These are phyloP conservation scores for Thamnophis elegans DNA, from an alignment of 2,797 vertebrate genomes.

Conservation along the genomic window DNA sequence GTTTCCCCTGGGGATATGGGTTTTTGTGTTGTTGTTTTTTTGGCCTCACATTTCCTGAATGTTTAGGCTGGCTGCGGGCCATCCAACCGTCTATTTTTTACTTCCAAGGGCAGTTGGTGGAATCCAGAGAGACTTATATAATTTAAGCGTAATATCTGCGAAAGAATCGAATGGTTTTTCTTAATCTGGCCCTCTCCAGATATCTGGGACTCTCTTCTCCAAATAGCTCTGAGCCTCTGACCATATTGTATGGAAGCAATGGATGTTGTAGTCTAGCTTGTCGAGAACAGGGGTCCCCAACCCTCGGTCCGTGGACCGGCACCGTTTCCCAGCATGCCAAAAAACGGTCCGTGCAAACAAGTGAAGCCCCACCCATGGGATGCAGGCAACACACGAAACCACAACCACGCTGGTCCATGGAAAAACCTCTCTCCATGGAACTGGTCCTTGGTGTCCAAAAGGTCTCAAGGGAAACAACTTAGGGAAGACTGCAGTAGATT, in stretches of 20 bases:
- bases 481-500: not conserved
- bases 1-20: not conserved
- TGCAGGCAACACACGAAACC: too few species aligned
- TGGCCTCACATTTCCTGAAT: not conserved
- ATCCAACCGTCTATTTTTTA: not conserved
- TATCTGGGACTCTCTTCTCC: not conserved
- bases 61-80: not conserved
- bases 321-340: not conserved
- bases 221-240: too few species aligned
- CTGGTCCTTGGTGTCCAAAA: not conserved
- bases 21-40: too few species aligned
- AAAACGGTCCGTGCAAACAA: not conserved
- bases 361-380: too few species aligned
- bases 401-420: not conserved
- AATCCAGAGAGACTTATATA: not conserved
- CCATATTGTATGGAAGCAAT: not conserved
- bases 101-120: not conserved
- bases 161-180: not conserved
- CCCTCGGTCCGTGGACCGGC: not conserved
- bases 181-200: not conserved
- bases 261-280: not conserved
- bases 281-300: not conserved
- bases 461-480: not conserved
- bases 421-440: not conserved
- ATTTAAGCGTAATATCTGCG: not conserved